Evolutionary conservation across 2,888 invertebrate species (phyloP).

Genomic region (Tachystola acroxantha): DNA sequence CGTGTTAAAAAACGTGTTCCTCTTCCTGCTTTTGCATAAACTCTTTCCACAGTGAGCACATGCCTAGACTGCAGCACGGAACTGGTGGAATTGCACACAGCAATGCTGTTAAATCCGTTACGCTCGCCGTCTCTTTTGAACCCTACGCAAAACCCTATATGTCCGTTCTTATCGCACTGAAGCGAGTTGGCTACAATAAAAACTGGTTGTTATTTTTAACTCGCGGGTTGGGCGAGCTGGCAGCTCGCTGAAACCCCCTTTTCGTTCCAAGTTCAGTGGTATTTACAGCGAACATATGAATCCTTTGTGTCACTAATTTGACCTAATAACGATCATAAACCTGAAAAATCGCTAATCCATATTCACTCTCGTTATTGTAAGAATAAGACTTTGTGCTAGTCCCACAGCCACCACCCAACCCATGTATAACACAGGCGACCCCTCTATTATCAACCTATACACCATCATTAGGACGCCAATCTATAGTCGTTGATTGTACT

Average conservation of each 20-base stretch:
- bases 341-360: too few species aligned
- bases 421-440: too few species aligned
- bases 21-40: slow-evolving; percentile 4
- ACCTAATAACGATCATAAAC: too few species aligned
- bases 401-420: too few species aligned
- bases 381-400: too few species aligned
- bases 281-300: slow-evolving; percentile 15
- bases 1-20: neutral
- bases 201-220: slow-evolving; percentile 77
- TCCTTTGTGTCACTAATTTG: too few species aligned
- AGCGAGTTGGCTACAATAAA: slow-evolving; percentile 66
- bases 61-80: slow-evolving; percentile 36
- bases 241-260: slow-evolving; percentile 61
- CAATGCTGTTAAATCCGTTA: slow-evolving; percentile 56
- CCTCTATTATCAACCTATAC: too few species aligned
- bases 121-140: slow-evolving; percentile 57
- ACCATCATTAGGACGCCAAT: too few species aligned
- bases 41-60: slow-evolving; percentile 23
- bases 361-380: too few species aligned
- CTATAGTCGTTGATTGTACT: too few species aligned
- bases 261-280: slow-evolving; percentile 57
- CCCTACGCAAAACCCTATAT: slow-evolving; percentile 46
- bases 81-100: slow-evolving; percentile 61
- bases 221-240: slow-evolving; percentile 61
- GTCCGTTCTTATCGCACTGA: slow-evolving; percentile 61